Evolutionary conservation across 2,888 invertebrate genomes (phyloP).

Genomic region (Seladonia tumulorum): DNA sequence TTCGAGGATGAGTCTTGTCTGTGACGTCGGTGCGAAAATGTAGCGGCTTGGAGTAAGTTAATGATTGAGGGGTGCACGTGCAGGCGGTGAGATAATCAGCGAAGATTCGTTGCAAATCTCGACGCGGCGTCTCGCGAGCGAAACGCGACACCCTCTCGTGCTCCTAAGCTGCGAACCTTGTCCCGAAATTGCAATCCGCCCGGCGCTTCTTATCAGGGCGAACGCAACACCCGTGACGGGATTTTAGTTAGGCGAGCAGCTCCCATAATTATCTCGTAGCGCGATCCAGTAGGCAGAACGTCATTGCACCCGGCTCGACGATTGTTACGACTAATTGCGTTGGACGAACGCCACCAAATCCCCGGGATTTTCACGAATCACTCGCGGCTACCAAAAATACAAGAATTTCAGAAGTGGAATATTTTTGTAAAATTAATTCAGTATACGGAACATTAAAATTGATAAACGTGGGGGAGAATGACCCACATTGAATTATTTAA

Average conservation of each 20-base stretch:
- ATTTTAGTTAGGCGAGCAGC: background rate
- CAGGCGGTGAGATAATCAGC: background rate
- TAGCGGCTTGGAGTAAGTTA: background rate
- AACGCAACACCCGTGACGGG: background rate
- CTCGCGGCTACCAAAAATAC: background rate
- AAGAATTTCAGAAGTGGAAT: no score
- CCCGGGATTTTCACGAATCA: background rate
- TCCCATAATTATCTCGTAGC: background rate
- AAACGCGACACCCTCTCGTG: background rate
- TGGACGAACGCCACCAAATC: background rate
- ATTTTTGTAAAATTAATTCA: no score
- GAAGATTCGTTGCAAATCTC: background rate
- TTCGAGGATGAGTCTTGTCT: background rate
- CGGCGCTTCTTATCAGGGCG: background rate
- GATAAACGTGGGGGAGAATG: no score
- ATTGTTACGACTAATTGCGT: background rate
- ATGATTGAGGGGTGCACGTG: background rate
- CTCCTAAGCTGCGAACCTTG: background rate
- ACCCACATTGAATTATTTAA: background rate
- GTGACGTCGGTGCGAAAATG: background rate
- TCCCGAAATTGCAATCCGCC: conserved; percentile 1
- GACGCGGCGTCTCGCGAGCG: background rate
- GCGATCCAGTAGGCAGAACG: background rate
- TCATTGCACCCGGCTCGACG: background rate
- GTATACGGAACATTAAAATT: no score